Conservation (phyloP, 2,797 vertebrate genomes). For the Tragopan temminckii region DNA sequence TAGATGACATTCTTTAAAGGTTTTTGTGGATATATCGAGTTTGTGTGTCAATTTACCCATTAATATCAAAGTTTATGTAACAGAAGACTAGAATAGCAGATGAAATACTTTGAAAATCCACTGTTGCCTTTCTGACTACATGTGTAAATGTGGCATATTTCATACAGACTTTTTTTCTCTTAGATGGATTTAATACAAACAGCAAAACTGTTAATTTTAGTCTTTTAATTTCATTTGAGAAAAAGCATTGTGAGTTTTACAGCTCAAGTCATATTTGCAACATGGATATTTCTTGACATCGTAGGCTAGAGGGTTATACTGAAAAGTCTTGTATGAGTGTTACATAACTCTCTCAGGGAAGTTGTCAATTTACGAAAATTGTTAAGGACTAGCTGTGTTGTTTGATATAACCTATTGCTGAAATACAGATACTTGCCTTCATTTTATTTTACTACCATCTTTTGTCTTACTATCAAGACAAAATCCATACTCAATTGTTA, state of each 20-base stretch:
- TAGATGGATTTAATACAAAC: background rate
- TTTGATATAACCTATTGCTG: background rate
- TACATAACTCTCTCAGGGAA: background rate
- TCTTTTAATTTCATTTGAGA: background rate
- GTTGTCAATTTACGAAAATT: background rate
- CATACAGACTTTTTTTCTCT: background rate
- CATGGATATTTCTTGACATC: background rate
- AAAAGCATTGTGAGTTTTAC: background rate
- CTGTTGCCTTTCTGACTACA: background rate
- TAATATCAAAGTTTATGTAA: background rate
- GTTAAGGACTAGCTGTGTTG: background rate
- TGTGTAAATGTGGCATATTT: background rate
- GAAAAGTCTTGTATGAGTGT: background rate
- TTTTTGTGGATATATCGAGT: background rate
- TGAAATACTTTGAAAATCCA: background rate
- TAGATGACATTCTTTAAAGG: background rate
- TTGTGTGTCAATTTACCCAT: background rate
- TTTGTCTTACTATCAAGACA: background rate
- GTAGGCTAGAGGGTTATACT: background rate
- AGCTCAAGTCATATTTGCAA: background rate
- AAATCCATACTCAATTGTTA: background rate
- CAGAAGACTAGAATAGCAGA: background rate
- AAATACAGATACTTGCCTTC: background rate
- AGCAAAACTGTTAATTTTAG: background rate
- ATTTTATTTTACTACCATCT: background rate